Percentiles rank a stretch among this genome's conserved stretches.
These are phyloP conservation scores for Orthonychiurus folsomi DNA, from an alignment of 2,888 invertebrate species.

Conservation along the genomic window DNA sequence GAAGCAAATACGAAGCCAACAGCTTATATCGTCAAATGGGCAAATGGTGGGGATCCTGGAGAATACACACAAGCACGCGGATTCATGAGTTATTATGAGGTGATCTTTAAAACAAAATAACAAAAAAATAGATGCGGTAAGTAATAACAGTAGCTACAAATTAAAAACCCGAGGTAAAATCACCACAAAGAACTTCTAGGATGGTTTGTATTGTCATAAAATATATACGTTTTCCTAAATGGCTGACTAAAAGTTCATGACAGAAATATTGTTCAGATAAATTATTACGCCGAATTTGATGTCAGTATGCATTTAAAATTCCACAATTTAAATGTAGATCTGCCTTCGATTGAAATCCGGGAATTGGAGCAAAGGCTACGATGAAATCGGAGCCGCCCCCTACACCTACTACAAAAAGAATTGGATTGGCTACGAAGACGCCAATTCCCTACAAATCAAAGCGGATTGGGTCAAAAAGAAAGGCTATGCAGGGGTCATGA, in stretches of 20 bases:
- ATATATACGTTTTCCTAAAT: too few species aligned
- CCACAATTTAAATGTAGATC: constrained; percentile 53
- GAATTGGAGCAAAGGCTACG: constrained; percentile 74
- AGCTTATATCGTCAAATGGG: constrained; percentile 79
- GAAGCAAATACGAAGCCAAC: constrained; percentile 70
- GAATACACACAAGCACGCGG: constrained; percentile 79
- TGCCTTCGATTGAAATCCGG: constrained; percentile 64
- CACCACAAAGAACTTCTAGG: too few species aligned
- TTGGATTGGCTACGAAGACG: constrained; percentile 85
- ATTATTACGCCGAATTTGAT: too few species aligned
- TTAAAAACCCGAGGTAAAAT: too few species aligned
- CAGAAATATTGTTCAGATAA: too few species aligned
- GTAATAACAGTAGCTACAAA: too few species aligned
- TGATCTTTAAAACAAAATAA: constrained; percentile 42
- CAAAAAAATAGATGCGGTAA: too few species aligned
- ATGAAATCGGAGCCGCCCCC: constrained; percentile 70
- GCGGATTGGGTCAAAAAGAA: constrained; percentile 74
- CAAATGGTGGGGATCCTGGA: constrained; percentile 73
- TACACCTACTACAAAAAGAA: constrained; percentile 66
- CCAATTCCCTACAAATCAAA: constrained; percentile 71
- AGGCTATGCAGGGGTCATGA: constrained; percentile 81
- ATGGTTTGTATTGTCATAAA: too few species aligned
- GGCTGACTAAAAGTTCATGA: too few species aligned
- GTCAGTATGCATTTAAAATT: too few species aligned
- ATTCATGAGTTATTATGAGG: constrained; percentile 78